Conservation (phyloP, 2,888 invertebrate species). For the Apodemia zela region DNA sequence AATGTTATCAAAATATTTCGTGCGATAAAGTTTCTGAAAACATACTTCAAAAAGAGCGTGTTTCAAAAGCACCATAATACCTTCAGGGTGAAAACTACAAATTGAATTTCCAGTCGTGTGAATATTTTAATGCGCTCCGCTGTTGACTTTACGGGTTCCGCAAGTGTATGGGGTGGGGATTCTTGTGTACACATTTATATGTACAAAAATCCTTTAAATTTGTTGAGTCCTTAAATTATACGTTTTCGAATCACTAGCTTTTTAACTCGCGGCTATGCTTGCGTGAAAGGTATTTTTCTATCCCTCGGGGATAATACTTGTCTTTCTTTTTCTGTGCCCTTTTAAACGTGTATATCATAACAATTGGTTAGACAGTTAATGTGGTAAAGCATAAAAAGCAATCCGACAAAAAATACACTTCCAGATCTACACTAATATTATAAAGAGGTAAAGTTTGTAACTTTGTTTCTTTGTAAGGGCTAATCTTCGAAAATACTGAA, state of each 20-base stretch:
- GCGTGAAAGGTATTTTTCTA: too few species aligned
- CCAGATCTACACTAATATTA: too few species aligned
- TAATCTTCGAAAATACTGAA: too few species aligned
- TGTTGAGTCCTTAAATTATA: background rate
- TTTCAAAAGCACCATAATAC: constrained; percentile 38
- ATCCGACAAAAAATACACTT: too few species aligned
- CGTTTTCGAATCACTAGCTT: background rate
- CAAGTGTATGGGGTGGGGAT: background rate
- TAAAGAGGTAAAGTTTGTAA: too few species aligned
- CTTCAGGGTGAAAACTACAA: constrained; percentile 54
- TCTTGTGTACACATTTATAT: background rate
- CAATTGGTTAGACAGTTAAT: too few species aligned
- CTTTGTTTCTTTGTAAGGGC: too few species aligned
- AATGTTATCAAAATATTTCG: constrained; percentile 12
- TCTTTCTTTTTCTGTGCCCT: too few species aligned
- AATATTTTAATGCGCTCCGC: constrained; percentile 55
- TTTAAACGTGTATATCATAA: too few species aligned
- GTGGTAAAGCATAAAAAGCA: too few species aligned
- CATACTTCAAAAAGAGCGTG: constrained; percentile 15
- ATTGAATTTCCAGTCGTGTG: constrained; percentile 62
- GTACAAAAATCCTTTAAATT: constrained; percentile 6
- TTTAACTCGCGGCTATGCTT: too few species aligned
- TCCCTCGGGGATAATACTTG: too few species aligned
- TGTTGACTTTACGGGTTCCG: constrained; percentile 42
- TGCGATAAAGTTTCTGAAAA: constrained; percentile 11